phyloP scores from a whole-genome alignment of 2,797 vertebrate genomes.

The Acanthurus lineatus region DNA sequence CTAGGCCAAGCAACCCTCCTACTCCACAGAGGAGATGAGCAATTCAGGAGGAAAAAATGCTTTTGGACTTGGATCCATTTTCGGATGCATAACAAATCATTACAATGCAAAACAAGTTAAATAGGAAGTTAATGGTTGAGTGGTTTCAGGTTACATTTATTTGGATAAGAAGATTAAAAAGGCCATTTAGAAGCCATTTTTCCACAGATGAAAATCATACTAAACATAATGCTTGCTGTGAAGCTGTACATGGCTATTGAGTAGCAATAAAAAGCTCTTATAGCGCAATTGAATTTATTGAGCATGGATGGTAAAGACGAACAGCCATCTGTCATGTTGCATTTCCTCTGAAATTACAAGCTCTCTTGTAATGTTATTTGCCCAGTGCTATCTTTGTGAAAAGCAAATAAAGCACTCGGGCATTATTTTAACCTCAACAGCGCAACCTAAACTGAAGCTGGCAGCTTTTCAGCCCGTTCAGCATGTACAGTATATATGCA shows the following conservation, averaged over 20 bases:
- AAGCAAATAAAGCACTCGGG: conserved; percentile 19
- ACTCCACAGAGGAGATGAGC: conserved; percentile 32
- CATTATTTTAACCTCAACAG: conserved; percentile 27
- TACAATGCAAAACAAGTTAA: conserved; percentile 56
- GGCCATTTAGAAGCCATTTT: conserved; percentile 26
- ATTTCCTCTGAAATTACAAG: conserved; percentile 62
- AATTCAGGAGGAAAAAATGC: conserved; percentile 28
- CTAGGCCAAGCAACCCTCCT: conserved; percentile 78
- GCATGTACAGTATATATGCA: neutral
- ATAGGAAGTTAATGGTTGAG: conserved; percentile 35
- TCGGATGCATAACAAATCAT: conserved; percentile 38
- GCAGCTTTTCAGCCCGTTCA: conserved; percentile 6
- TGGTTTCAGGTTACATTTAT: conserved; percentile 37
- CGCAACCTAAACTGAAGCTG: neutral
- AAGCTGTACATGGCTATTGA: conserved; percentile 41
- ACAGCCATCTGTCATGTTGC: conserved; percentile 66
- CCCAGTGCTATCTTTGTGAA: conserved; percentile 43
- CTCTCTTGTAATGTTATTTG: conserved; percentile 49
- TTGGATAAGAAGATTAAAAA: conserved; percentile 33
- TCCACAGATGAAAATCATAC: conserved; percentile 9
- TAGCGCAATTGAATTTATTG: conserved; percentile 65
- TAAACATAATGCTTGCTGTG: conserved; percentile 21
- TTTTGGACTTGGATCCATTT: conserved; percentile 32
- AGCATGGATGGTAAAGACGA: conserved; percentile 41
- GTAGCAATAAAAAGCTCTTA: conserved; percentile 66